Evolutionary conservation across 2,888 invertebrate species (phyloP).

Genomic region (Iphiclides podalirius): DNA sequence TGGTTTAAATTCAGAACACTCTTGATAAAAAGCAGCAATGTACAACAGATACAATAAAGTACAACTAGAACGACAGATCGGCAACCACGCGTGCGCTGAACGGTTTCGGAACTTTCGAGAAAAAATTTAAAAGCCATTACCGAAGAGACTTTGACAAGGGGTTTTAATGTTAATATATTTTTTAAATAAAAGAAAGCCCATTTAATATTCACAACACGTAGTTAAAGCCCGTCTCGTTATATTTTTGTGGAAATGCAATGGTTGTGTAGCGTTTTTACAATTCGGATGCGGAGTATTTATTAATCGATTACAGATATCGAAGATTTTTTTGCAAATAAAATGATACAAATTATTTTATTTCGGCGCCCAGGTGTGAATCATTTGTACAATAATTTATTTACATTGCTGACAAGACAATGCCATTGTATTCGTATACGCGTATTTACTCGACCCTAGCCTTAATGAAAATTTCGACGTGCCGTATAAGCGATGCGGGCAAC

Average conservation of each 20-base stretch:
- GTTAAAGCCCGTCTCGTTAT: slow-evolving; percentile 11
- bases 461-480: slow-evolving; percentile 17
- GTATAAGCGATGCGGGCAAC: slow-evolving; percentile 8
- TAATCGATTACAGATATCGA: slow-evolving; percentile 17
- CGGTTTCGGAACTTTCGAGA: slow-evolving; percentile 33
- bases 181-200: slow-evolving; percentile 8
- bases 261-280: slow-evolving; percentile 14
- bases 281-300: not conserved
- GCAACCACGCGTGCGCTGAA: slow-evolving; percentile 25
- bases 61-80: slow-evolving; percentile 19
- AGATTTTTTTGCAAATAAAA: slow-evolving; percentile 4
- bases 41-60: slow-evolving; percentile 1
- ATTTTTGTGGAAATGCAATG: slow-evolving; percentile 14
- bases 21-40: slow-evolving; percentile 1
- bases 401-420: slow-evolving; percentile 46
- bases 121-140: slow-evolving; percentile 23
- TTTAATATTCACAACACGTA: slow-evolving; percentile 12
- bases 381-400: slow-evolving; percentile 30
- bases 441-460: slow-evolving; percentile 14
- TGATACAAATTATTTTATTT: slow-evolving; percentile 14
- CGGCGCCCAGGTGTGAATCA: slow-evolving; percentile 38
- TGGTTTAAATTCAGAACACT: not conserved
- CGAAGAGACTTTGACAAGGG: slow-evolving; percentile 6
- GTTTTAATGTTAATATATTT: slow-evolving; percentile 11
- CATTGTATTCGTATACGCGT: slow-evolving; percentile 26